These are phyloP conservation scores for Thunnus albacares DNA, from an alignment of 2,797 vertebrate genomes.

Conservation along the genomic window DNA sequence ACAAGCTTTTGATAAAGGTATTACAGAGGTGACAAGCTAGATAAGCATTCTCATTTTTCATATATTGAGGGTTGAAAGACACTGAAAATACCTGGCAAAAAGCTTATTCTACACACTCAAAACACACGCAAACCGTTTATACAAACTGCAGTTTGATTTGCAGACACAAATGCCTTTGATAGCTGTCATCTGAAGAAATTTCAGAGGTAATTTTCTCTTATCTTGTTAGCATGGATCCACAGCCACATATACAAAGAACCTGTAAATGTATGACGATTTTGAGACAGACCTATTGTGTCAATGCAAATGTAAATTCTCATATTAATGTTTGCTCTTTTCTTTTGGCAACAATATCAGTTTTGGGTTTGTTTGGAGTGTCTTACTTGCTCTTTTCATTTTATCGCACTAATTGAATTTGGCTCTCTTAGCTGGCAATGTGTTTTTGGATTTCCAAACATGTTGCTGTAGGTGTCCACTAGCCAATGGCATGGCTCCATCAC, in stretches of 20 bases:
- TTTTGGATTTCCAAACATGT: conserved; percentile 76
- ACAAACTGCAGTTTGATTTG: conserved; percentile 44
- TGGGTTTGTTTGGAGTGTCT: conserved; percentile 58
- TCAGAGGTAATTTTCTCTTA: conserved; percentile 54
- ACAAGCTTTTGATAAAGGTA: conserved; percentile 29
- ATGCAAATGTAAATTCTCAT: conserved; percentile 44
- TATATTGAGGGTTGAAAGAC: conserved; percentile 21
- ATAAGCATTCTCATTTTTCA: conserved; percentile 31
- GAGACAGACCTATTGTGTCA: conserved; percentile 46
- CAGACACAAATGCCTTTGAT: conserved; percentile 58
- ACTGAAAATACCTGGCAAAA: conserved; percentile 23
- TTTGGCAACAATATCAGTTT: conserved; percentile 52
- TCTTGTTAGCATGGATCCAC: conserved; percentile 39
- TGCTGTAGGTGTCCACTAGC: conserved; percentile 78
- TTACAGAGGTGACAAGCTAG: conserved; percentile 24
- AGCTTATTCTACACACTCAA: conserved; percentile 35
- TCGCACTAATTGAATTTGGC: conserved; percentile 80
- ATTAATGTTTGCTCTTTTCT: conserved; percentile 53
- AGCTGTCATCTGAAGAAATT: conserved; percentile 51
- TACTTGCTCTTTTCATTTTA: conserved; percentile 79
- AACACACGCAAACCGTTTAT: conserved; percentile 40
- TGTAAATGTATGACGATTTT: conserved; percentile 31
- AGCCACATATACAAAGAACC: conserved; percentile 32
- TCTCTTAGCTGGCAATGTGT: conserved; percentile 61
- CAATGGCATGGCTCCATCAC: conserved; percentile 75